Conservation (phyloP, 2,888 invertebrate genomes). For the Andrena praecox region DNA sequence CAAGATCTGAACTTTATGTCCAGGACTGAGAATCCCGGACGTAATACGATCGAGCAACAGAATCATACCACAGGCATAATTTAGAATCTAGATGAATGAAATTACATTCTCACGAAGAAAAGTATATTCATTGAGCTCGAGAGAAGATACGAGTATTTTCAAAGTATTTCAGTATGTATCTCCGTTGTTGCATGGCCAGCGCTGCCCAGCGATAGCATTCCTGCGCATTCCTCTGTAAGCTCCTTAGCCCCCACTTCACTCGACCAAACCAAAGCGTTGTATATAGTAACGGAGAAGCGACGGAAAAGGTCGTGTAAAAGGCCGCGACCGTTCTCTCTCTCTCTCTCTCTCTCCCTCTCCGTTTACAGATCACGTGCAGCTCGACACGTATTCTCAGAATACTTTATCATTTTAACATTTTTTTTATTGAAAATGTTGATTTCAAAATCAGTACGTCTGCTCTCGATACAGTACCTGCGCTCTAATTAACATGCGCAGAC, state of each 20-base stretch:
- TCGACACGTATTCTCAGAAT: slow-evolving; percentile 9
- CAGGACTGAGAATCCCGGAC: too few relatives aligned
- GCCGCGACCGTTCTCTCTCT: slow-evolving; percentile 45
- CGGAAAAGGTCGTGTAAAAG: slow-evolving; percentile 68
- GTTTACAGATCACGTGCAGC: slow-evolving; percentile 1
- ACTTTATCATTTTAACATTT: neutral
- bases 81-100: neutral
- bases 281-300: slow-evolving; percentile 49
- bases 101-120: neutral
- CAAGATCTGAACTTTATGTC: too few relatives aligned
- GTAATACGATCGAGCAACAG: too few relatives aligned
- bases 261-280: slow-evolving; percentile 32
- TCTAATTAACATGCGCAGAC: neutral
- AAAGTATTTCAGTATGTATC: slow-evolving; percentile 26
- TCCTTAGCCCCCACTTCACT: slow-evolving; percentile 32
- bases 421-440: neutral
- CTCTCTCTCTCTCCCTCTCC: neutral
- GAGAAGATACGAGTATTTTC: slow-evolving; percentile 25
- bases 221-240: slow-evolving; percentile 33
- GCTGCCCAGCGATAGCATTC: slow-evolving; percentile 51
- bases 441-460: slow-evolving; percentile 11
- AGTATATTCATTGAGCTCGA: slow-evolving; percentile 5
- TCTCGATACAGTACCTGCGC: neutral
- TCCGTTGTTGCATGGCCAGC: neutral
- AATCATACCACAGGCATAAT: slow-evolving; percentile 15